These are phyloP conservation scores for Callinectes sapidus DNA, from an alignment of 2,888 invertebrate species.

Conservation along the genomic window DNA sequence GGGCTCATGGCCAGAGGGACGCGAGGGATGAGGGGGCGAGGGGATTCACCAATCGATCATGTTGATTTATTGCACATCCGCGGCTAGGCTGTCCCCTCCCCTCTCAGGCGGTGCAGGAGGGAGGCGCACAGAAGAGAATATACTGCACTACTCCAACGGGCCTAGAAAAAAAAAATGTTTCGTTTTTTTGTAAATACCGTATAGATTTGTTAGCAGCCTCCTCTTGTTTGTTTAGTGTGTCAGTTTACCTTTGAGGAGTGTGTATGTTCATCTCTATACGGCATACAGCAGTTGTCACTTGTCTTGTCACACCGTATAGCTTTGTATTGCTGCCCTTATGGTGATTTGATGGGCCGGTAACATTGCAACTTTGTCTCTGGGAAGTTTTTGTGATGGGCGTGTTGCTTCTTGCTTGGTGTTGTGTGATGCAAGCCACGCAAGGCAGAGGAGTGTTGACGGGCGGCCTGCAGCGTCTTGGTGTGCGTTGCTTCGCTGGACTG, in stretches of 20 bases:
- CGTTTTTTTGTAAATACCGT: background rate
- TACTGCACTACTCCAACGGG: background rate
- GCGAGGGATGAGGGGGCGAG: constrained; percentile 27
- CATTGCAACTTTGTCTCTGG: background rate
- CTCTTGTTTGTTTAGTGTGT: background rate
- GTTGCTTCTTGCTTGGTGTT: too few relatives aligned
- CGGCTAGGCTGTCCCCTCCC: constrained; percentile 42
- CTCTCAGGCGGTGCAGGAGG: constrained; percentile 24
- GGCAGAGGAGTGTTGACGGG: background rate
- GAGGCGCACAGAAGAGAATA: background rate
- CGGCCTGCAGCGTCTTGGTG: background rate
- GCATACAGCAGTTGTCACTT: too few relatives aligned
- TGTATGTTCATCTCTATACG: background rate
- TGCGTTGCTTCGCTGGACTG: background rate
- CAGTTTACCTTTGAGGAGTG: background rate
- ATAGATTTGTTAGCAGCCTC: background rate
- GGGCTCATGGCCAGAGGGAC: constrained; percentile 31
- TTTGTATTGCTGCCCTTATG: too few relatives aligned
- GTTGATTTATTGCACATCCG: constrained; percentile 69
- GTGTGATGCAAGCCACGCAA: too few relatives aligned
- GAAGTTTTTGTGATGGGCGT: too few relatives aligned
- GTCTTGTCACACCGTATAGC: too few relatives aligned
- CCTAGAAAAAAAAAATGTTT: background rate
- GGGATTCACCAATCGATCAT: constrained; percentile 61
- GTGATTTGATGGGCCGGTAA: background rate